A percentile compares a stretch with the other conserved stretches of the same genome.
phyloP scores from a whole-genome alignment of 2,888 invertebrate species.

The Pandemis cinnamomeana region DNA sequence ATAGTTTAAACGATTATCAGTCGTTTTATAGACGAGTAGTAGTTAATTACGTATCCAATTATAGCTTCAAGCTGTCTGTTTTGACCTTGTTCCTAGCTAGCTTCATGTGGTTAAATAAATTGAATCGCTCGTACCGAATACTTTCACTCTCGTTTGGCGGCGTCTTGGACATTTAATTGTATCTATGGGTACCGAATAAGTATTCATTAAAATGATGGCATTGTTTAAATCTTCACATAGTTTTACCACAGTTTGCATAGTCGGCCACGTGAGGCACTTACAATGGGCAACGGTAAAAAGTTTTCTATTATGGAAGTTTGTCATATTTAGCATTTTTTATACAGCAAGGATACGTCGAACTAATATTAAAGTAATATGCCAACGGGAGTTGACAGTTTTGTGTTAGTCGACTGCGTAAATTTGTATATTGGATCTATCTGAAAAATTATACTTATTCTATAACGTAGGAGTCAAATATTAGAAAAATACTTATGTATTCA shows the following conservation, averaged over 20 bases:
- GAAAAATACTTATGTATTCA: too few species aligned
- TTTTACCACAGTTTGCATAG: neutral
- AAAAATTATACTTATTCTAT: too few species aligned
- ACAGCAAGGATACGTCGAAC: too few species aligned
- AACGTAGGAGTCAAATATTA: too few species aligned
- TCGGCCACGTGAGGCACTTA: too few species aligned
- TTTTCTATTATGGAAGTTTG: too few species aligned
- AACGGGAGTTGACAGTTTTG: too few species aligned
- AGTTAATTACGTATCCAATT: conserved; percentile 18
- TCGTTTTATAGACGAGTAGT: neutral
- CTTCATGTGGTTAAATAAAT: conserved; percentile 15
- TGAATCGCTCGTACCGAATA: conserved; percentile 13
- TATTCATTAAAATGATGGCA: conserved; percentile 11
- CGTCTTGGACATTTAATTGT: conserved; percentile 31
- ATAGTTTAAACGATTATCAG: neutral
- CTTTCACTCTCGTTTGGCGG: conserved; percentile 36
- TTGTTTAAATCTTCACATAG: conserved; percentile 11
- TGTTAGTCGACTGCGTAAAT: too few species aligned
- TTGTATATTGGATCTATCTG: too few species aligned
- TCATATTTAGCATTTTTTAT: too few species aligned
- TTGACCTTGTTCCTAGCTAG: neutral
- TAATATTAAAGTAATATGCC: too few species aligned
- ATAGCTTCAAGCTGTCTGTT: conserved; percentile 19
- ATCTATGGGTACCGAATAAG: conserved; percentile 27
- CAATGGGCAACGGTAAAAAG: too few species aligned